These are phyloP conservation scores for Todiramphus saurophagus DNA, from an alignment of 2,113 vertebrate species.

Conservation along the genomic window DNA sequence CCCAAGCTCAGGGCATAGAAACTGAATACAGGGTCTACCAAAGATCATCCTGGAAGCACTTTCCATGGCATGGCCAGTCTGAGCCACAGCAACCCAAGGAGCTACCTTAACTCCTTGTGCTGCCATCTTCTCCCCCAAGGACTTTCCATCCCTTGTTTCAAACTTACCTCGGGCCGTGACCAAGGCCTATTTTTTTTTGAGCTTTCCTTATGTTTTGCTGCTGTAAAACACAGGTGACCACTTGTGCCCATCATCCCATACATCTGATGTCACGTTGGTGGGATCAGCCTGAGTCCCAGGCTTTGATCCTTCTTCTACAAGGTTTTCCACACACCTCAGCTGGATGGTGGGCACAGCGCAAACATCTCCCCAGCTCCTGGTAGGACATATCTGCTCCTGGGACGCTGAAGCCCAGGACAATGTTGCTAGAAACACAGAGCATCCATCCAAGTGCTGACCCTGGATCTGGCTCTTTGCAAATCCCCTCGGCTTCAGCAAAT, in stretches of 20 bases:
- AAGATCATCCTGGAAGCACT: not conserved
- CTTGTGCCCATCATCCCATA: not conserved
- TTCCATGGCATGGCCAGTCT: not conserved
- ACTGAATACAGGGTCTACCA: not conserved
- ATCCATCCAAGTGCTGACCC: not conserved
- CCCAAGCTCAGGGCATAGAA: not conserved
- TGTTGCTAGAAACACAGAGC: not conserved
- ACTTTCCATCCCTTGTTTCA: not conserved
- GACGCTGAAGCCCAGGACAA: not conserved
- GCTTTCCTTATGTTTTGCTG: not conserved
- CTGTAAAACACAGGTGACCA: not conserved
- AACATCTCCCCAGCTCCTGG: not conserved
- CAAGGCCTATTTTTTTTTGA: not conserved
- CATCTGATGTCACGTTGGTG: not conserved
- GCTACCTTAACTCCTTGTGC: not conserved
- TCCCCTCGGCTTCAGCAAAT: fast-evolving
- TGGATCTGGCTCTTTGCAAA: not conserved
- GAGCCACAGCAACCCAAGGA: not conserved
- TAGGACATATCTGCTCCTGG: not conserved
- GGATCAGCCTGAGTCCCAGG: not conserved
- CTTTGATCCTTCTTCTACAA: not conserved
- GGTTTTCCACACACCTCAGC: not conserved
- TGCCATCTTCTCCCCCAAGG: not conserved
- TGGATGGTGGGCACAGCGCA: not conserved
- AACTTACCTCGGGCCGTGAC: not conserved